A percentile compares a stretch with the other conserved stretches of the same genome.
Evolutionary conservation across 2,797 vertebrate genomes (phyloP).

Genomic region (Esox lucius): DNA sequence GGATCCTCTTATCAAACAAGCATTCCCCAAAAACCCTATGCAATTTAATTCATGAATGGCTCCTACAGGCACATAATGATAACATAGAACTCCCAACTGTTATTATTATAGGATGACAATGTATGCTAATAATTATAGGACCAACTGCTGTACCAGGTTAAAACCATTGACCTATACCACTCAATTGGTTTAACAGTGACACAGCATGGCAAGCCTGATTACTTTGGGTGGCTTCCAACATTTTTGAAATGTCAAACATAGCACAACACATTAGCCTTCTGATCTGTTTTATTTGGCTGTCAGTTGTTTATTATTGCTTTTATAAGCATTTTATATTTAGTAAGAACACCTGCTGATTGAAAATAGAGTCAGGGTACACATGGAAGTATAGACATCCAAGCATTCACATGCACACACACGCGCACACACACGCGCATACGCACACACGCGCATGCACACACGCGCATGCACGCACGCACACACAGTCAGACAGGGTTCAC

Average conservation of each 20-base stretch:
- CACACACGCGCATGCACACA: neutral
- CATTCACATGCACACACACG: neutral
- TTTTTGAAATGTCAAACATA: neutral
- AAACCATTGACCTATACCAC: neutral
- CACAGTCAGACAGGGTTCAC: neutral
- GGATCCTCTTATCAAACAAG: too few species aligned
- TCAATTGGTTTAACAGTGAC: neutral
- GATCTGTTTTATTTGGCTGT: neutral
- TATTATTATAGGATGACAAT: too few species aligned
- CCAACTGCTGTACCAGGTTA: neutral
- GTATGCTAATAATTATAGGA: too few species aligned
- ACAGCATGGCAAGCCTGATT: neutral
- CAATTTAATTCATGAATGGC: too few species aligned
- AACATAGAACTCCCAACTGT: too few species aligned
- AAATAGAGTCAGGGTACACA: neutral
- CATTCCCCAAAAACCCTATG: too few species aligned
- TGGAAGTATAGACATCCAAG: too few species aligned
- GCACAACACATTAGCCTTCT: neutral
- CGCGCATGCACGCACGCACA: neutral
- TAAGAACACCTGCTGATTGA: neutral
- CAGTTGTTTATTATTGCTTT: neutral
- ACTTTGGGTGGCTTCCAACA: neutral
- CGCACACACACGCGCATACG: neutral
- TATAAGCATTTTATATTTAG: neutral
- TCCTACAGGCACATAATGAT: too few species aligned